Conservation (phyloP, 2,797 vertebrate genomes). For the Falco peregrinus region DNA sequence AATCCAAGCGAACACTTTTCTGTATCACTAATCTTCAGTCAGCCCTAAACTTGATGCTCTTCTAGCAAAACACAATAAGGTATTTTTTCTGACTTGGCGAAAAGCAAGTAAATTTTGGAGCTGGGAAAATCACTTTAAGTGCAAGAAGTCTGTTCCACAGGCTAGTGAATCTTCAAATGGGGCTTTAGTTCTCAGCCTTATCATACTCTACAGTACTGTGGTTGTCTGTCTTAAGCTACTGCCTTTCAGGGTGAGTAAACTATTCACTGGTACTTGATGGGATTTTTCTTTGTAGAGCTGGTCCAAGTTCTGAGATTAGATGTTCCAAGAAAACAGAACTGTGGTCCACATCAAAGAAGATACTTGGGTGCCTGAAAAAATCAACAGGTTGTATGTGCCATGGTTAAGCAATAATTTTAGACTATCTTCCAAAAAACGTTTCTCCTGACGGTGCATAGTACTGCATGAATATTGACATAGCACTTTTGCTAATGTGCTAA, state of each 20-base stretch:
- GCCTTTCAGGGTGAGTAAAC: not conserved
- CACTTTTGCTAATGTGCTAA: not conserved
- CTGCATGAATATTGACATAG: not conserved
- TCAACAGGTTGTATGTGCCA: not conserved
- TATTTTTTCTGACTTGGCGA: not conserved
- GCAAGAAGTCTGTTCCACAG: not conserved
- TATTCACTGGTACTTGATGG: not conserved
- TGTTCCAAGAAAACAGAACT: not conserved
- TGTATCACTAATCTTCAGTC: not conserved
- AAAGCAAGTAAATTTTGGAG: not conserved
- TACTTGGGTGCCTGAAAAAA: not conserved
- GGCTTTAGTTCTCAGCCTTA: not conserved
- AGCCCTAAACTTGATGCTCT: not conserved
- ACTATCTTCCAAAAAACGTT: not conserved
- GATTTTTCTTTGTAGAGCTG: not conserved
- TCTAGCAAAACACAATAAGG: not conserved
- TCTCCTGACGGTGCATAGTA: not conserved
- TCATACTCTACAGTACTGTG: not conserved
- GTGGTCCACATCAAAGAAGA: not conserved
- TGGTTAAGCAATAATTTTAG: conserved; percentile 23
- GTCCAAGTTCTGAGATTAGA: not conserved
- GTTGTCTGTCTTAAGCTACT: not conserved
- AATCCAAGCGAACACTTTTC: not conserved
- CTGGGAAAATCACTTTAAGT: fast-evolving
- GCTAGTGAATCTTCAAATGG: not conserved